A percentile compares a stretch with the other conserved stretches of the same genome.
phyloP scores from a whole-genome alignment of 2,888 invertebrate species.

The Julus scandinavius region DNA sequence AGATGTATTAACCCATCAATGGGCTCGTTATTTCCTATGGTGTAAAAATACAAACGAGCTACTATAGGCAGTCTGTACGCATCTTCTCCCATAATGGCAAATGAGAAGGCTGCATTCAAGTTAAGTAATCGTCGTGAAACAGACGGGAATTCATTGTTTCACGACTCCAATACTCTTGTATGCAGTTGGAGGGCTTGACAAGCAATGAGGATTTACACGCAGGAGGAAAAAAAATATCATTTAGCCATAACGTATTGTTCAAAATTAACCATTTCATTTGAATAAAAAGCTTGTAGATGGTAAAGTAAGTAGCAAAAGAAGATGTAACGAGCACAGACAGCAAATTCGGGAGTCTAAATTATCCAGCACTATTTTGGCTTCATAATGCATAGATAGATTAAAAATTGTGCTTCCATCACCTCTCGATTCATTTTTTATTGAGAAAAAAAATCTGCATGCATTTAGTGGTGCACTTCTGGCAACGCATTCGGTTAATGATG shows the following conservation, averaged over 20 bases:
- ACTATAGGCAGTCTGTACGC: constrained; percentile 11
- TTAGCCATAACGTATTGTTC: constrained; percentile 42
- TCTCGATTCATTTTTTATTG: not conserved
- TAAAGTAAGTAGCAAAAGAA: not conserved
- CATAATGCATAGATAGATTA: not conserved
- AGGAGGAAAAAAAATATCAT: not conserved
- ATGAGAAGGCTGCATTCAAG: constrained; percentile 12
- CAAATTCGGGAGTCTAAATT: not conserved
- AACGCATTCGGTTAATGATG: no score
- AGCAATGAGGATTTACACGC: not conserved
- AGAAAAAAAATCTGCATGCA: no score
- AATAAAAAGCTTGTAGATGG: constrained; percentile 38
- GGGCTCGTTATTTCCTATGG: constrained; percentile 35
- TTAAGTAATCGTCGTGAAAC: constrained; percentile 42
- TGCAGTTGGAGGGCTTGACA: not conserved
- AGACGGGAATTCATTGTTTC: constrained; percentile 34
- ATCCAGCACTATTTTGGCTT: not conserved
- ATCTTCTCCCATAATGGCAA: constrained; percentile 29
- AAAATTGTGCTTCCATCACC: not conserved
- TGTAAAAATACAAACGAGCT: constrained; percentile 26
- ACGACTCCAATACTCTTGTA: not conserved
- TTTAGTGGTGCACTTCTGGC: no score
- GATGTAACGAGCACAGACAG: not conserved
- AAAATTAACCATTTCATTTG: constrained; percentile 35
- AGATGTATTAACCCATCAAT: constrained; percentile 42